Base-by-base conservation (phyloP, 2,888 invertebrate species). In the Epistrophe eligans region DNA sequence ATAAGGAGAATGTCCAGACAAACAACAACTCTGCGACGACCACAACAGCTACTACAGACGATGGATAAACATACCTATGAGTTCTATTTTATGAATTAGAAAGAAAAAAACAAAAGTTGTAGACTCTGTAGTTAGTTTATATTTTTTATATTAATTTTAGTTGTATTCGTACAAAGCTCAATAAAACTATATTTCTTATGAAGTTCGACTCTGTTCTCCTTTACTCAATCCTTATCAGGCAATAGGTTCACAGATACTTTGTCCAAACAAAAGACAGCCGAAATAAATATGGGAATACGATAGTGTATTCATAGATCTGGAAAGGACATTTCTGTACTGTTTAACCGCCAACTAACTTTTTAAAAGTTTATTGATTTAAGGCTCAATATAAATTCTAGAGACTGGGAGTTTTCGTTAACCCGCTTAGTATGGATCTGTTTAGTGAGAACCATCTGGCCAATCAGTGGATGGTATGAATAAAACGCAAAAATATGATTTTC, bases 91-190 rank as follows among this genome's bases (percentile, higher is more conserved):
- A 5, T 7, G 3, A 11, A 6, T 32, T 38, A 38, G 35, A 19
- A 48, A 38, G 35, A 19, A 48, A 13, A 62, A 38, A 62, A 8
- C 24, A 62, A 43, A 50, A 32, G 11, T n/a, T 66, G 32, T 50
- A 67, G 15, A 52, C 32, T n/a, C 6, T 32, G 57, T 58, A 72
- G 58, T 72, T 60, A 60, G 60, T 60, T 40, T 38, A 40, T 60
- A 60, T 38, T 79, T 72, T 73, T 60, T 52, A 24, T 76, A 55
- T 67, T 77, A 55, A 35, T 77, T 77, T 67, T 66, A 84, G 66
- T 87, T 87, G 87, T 87, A 87, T 87, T 79, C 87, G 87, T 87
- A 87, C 87, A 87, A 87, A 79, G 38, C 48, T 71, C 35, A 87
- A 79, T 83, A 87, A 83, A 87, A 67, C 11, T 73, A 70, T 64